Conservation (phyloP, 2,888 invertebrate species). For the Notodonta dromedarius region DNA sequence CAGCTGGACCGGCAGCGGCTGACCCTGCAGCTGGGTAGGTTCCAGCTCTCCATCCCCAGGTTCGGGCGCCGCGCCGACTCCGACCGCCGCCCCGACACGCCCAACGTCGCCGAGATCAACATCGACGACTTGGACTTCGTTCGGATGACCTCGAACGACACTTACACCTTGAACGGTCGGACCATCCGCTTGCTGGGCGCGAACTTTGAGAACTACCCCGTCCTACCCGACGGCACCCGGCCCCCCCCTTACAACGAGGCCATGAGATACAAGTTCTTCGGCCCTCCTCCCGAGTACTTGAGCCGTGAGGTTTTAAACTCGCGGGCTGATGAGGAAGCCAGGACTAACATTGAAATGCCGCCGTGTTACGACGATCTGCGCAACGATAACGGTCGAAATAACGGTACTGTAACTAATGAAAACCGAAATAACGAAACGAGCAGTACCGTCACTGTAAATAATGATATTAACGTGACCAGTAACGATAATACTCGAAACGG, state of each 20-base stretch:
- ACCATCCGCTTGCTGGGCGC: slow-evolving; percentile 74
- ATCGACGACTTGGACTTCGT: slow-evolving; percentile 69
- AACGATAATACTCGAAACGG: slow-evolving; percentile 13
- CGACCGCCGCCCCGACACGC: slow-evolving; percentile 66
- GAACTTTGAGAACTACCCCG: slow-evolving; percentile 67
- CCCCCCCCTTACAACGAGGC: slow-evolving; percentile 76
- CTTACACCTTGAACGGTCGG: slow-evolving; percentile 74
- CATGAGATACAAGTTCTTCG: slow-evolving; percentile 67
- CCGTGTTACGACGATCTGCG: slow-evolving; percentile 71
- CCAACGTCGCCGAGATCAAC: slow-evolving; percentile 67
- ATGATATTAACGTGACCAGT: slow-evolving; percentile 2
- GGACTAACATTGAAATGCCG: slow-evolving; percentile 70
- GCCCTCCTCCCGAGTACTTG: slow-evolving; percentile 76
- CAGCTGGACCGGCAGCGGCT: slow-evolving; percentile 54
- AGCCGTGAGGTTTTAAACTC: slow-evolving; percentile 59
- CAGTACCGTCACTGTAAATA: slow-evolving; percentile 13
- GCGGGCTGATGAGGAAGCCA: slow-evolving; percentile 59
- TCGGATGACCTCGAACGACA: slow-evolving; percentile 62
- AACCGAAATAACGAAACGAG: slow-evolving; percentile 16
- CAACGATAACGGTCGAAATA: slow-evolving; percentile 19
- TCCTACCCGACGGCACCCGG: slow-evolving; percentile 41
- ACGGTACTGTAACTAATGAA: slow-evolving; percentile 14
- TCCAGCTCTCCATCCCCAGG: slow-evolving; percentile 66
- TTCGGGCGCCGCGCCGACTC: slow-evolving; percentile 51
- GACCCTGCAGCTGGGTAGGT: slow-evolving; percentile 69